Evolutionary conservation across 2,113 vertebrate species (phyloP).

Genomic region (Siniperca chuatsi): DNA sequence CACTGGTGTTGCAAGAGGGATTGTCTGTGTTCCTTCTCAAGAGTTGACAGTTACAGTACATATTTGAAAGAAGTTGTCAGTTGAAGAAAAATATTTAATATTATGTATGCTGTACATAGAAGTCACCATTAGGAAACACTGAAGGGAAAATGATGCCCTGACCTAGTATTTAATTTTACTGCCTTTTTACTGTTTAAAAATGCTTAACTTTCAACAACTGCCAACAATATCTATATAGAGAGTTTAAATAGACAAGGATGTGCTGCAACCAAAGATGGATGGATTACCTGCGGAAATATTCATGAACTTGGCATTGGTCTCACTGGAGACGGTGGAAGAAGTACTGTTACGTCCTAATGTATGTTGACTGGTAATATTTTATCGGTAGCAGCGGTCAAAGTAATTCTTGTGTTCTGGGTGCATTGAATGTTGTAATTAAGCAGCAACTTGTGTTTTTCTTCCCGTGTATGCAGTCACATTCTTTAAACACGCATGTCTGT

Average conservation of each 20-base stretch:
- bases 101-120: constrained; percentile 13
- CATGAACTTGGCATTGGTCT: constrained; percentile 35
- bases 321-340: constrained; percentile 21
- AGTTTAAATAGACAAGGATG: constrained; percentile 9
- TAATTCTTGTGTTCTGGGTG: neutral
- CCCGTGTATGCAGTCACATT: neutral
- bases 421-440: constrained; percentile 25
- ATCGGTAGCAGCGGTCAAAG: constrained; percentile 21
- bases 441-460: constrained; percentile 25
- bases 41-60: constrained; percentile 38
- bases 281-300: constrained; percentile 53
- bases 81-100: constrained; percentile 1
- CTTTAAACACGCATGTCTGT: constrained; percentile 32
- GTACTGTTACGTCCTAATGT: constrained; percentile 27
- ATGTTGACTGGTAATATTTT: constrained; percentile 46
- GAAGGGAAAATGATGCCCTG: neutral
- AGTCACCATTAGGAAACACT: neutral
- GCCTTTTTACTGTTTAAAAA: neutral
- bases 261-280: constrained; percentile 3
- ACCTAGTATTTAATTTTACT: constrained; percentile 12
- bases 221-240: constrained; percentile 4
- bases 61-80: constrained; percentile 29
- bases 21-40: constrained; percentile 29
- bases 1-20: constrained; percentile 28
- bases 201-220: neutral